Evolutionary conservation across 2,888 invertebrate species (phyloP).

Genomic region (Ormyrus rosae): DNA sequence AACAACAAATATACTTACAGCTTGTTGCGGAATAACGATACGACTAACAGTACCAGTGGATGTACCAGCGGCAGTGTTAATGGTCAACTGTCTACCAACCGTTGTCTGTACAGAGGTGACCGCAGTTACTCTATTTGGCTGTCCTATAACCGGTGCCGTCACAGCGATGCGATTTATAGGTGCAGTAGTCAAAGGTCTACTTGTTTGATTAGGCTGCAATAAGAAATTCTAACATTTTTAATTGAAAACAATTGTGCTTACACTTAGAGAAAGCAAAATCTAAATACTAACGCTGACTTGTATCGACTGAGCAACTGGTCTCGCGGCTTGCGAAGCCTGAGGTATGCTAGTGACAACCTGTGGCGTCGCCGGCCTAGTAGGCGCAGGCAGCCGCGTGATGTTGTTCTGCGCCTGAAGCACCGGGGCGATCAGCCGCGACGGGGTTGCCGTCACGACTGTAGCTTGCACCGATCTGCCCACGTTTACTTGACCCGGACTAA

Average conservation of each 20-base stretch:
- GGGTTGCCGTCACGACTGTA: slow-evolving; percentile 69
- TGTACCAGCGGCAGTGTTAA: slow-evolving; percentile 64
- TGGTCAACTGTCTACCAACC: slow-evolving; percentile 69
- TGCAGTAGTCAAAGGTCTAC: slow-evolving; percentile 66
- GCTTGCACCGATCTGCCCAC: slow-evolving; percentile 70
- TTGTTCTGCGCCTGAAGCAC: slow-evolving; percentile 68
- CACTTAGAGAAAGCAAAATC: not conserved
- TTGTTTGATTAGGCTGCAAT: slow-evolving; percentile 68
- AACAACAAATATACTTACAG: slow-evolving; percentile 60
- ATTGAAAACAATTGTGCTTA: not conserved
- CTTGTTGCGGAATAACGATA: slow-evolving; percentile 72
- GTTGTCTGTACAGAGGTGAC: slow-evolving; percentile 70
- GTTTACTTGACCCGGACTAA: slow-evolving; percentile 64
- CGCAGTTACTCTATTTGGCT: slow-evolving; percentile 69
- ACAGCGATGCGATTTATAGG: slow-evolving; percentile 72
- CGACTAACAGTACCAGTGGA: slow-evolving; percentile 69
- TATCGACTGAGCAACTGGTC: slow-evolving; percentile 67
- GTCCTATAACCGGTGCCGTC: slow-evolving; percentile 69
- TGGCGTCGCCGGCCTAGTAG: slow-evolving; percentile 67
- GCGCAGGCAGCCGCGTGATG: slow-evolving; percentile 69
- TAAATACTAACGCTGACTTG: slow-evolving; percentile 63
- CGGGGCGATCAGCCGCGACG: slow-evolving; percentile 71
- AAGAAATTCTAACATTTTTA: not conserved
- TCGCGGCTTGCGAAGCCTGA: slow-evolving; percentile 66
- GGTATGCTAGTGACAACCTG: slow-evolving; percentile 65